phyloP scores from a whole-genome alignment of 2,113 vertebrate genomes.

The Sylvia atricapilla region DNA sequence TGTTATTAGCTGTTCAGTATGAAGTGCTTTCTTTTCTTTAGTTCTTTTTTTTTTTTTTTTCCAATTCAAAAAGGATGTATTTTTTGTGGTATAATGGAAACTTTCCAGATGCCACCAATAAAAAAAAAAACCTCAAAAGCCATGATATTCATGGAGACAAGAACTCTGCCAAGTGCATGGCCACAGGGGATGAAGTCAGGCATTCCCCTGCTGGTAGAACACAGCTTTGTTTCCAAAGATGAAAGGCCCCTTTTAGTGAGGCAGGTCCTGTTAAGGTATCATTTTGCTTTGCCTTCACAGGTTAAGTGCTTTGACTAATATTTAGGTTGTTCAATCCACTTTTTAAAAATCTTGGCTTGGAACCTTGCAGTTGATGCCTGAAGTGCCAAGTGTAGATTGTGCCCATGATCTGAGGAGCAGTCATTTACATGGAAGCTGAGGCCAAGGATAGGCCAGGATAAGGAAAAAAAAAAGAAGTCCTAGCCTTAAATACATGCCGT shows the following conservation, averaged over 20 bases:
- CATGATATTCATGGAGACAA: neutral
- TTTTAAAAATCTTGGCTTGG: neutral
- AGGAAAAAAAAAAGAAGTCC: neutral
- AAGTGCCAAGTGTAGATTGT: neutral
- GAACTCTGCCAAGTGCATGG: neutral
- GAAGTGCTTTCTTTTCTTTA: neutral
- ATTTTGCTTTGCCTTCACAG: neutral
- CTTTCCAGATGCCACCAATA: neutral
- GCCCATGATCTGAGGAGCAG: neutral
- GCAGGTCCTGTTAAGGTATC: neutral
- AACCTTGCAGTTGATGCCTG: neutral
- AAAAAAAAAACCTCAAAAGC: neutral
- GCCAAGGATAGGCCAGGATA: neutral
- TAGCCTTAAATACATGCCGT: neutral
- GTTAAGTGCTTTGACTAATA: neutral
- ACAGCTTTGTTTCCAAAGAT: neutral
- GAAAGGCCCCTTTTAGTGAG: neutral
- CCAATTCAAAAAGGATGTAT: neutral
- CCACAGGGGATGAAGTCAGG: neutral
- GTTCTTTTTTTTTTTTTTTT: neutral
- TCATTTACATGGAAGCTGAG: neutral
- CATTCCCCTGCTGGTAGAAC: neutral
- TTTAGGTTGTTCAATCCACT: neutral
- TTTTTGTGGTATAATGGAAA: neutral
- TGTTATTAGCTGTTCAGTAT: neutral